Conservation (phyloP, 1,140 invertebrate genomes). For the Neocloeon triangulifer region DNA sequence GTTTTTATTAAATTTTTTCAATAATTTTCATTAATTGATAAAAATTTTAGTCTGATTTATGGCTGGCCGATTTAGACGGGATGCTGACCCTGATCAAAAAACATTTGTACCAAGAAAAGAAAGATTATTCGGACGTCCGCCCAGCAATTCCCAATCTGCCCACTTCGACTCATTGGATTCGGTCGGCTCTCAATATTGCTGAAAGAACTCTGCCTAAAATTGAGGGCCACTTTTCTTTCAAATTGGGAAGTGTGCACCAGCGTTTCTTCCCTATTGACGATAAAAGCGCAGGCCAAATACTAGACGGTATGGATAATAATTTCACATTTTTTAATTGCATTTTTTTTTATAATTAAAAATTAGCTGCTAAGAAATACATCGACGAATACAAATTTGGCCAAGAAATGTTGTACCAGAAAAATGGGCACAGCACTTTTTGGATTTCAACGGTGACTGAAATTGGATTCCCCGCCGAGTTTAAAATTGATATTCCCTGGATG, state of each 20-base stretch:
- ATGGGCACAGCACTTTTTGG: neutral
- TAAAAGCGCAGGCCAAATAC: neutral
- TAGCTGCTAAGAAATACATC: neutral
- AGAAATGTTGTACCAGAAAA: neutral
- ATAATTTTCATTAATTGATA: neutral
- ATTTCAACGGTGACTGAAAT: neutral
- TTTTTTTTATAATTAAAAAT: no score
- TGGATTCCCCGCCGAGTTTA: neutral
- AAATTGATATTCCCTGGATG: neutral
- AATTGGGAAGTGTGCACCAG: no score
- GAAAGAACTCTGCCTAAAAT: neutral
- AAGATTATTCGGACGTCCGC: neutral
- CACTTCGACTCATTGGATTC: neutral
- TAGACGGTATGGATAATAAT: no score
- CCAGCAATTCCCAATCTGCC: neutral
- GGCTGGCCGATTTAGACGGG: slow-evolving; percentile 1
- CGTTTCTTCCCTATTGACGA: no score
- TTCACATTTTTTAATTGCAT: no score
- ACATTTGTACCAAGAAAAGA: neutral
- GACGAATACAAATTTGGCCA: neutral
- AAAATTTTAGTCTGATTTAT: slow-evolving; percentile 1
- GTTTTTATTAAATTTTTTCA: no score
- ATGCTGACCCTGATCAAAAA: neutral
- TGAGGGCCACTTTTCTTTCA: neutral
- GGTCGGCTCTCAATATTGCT: neutral